Percentiles rank a stretch among this genome's conserved stretches.
Evolutionary conservation across 2,113 vertebrate genomes (phyloP).

Genomic region (Tauraco erythrolophus): DNA sequence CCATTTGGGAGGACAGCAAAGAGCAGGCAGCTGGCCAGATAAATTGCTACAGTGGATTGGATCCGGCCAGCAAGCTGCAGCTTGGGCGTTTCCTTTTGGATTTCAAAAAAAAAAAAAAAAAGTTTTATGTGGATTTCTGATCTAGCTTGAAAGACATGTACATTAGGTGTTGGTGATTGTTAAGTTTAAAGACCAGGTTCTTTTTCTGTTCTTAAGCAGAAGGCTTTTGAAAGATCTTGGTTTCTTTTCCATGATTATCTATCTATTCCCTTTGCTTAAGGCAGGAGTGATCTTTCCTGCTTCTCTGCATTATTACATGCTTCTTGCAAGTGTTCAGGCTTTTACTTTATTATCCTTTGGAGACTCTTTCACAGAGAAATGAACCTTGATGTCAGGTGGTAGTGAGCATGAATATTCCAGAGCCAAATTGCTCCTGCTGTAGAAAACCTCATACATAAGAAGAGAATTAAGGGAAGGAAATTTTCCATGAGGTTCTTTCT

Average conservation of each 20-base stretch:
- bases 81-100: neutral
- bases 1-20: neutral
- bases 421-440: slow-evolving; percentile 3
- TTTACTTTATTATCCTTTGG: slow-evolving; percentile 52
- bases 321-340: slow-evolving; percentile 29
- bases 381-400: slow-evolving; percentile 51
- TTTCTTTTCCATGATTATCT: neutral
- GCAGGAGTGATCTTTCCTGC: neutral
- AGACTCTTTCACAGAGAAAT: slow-evolving; percentile 40
- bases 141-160: neutral
- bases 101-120: neutral
- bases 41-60: neutral
- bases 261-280: neutral
- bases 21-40: neutral
- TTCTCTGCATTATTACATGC: neutral
- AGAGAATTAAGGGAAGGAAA: neutral
- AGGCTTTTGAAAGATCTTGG: neutral
- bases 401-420: slow-evolving; percentile 47
- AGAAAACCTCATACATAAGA: neutral
- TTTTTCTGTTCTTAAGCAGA: neutral
- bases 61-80: neutral
- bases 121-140: neutral
- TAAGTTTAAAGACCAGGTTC: neutral
- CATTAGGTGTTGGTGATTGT: neutral
- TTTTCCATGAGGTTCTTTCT: neutral